Evolutionary conservation across 1,140 invertebrate genomes (phyloP).

Genomic region (Zaprionus ornatus): DNA sequence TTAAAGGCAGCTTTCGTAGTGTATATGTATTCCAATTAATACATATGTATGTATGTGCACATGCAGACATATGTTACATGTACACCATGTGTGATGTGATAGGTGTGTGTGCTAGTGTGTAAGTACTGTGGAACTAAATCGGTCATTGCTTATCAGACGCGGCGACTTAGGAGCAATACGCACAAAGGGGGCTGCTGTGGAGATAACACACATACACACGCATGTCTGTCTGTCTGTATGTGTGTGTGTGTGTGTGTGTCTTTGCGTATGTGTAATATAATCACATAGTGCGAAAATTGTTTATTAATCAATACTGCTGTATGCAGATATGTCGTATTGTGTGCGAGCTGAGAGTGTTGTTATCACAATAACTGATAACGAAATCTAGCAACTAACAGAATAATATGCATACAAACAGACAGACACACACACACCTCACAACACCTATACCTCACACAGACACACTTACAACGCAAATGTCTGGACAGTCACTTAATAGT

Average conservation of each 20-base stretch:
- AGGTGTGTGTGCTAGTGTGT: background rate
- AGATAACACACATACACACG: slow-evolving; percentile 17
- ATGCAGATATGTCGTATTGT: slow-evolving; percentile 13
- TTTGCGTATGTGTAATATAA: slow-evolving; percentile 12
- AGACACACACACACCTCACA: slow-evolving; percentile 7
- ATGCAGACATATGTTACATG: slow-evolving; percentile 13
- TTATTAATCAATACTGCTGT: slow-evolving; percentile 72
- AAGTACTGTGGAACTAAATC: slow-evolving; percentile 66
- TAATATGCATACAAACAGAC: slow-evolving; percentile 24
- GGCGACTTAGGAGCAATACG: slow-evolving; percentile 9
- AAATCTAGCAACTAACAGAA: slow-evolving; percentile 37
- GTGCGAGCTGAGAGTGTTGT: slow-evolving; percentile 19
- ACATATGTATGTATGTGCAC: slow-evolving; percentile 2
- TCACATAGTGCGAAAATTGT: slow-evolving; percentile 66
- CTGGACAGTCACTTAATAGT: slow-evolving; percentile 57
- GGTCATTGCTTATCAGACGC: slow-evolving; percentile 67
- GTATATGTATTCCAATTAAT: slow-evolving; percentile 9
- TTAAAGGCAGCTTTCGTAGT: background rate
- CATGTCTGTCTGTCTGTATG: background rate
- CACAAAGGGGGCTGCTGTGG: slow-evolving; percentile 23
- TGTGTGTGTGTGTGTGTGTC: background rate
- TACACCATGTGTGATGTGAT: background rate
- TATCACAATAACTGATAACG: slow-evolving; percentile 56
- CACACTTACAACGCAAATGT: slow-evolving; percentile 45
- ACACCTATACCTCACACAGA: background rate